These are phyloP conservation scores for Caenorhabditis sp. DNA, from an alignment of 2,888 invertebrate genomes.

Conservation along the genomic window DNA sequence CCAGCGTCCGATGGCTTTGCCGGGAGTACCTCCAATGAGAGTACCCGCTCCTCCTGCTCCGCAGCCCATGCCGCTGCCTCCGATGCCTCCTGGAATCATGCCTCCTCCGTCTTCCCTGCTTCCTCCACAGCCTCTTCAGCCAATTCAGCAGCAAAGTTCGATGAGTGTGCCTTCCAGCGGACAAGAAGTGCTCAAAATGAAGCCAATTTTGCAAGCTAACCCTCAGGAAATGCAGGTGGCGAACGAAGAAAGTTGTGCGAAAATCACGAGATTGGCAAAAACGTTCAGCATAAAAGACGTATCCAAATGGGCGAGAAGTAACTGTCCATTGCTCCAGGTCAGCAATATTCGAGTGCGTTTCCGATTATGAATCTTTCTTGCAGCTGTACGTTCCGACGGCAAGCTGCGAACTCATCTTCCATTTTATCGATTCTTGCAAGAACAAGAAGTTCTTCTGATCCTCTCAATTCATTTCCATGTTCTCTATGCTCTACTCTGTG, in stretches of 20 bases:
- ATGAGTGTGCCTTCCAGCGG: slow-evolving; percentile 10
- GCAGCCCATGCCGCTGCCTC: slow-evolving; percentile 8
- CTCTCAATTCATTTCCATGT: slow-evolving; percentile 5
- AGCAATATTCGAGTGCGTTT: not conserved
- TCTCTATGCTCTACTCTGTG: slow-evolving; percentile 31
- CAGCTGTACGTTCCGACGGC: slow-evolving; percentile 59
- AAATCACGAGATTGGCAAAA: slow-evolving; percentile 48
- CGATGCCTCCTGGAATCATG: slow-evolving; percentile 28
- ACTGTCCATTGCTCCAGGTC: slow-evolving; percentile 60
- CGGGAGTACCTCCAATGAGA: slow-evolving; percentile 15
- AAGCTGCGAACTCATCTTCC: slow-evolving; percentile 61
- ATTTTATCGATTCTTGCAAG: slow-evolving; percentile 65
- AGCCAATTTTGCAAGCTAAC: slow-evolving; percentile 48
- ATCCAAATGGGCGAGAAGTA: slow-evolving; percentile 58
- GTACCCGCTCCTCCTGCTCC: slow-evolving; percentile 1
- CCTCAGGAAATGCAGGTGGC: slow-evolving; percentile 60
- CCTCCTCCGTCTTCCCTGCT: slow-evolving; percentile 2
- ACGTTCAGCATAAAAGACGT: slow-evolving; percentile 63
- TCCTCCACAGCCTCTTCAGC: slow-evolving; percentile 31
- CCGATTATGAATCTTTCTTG: slow-evolving; percentile 1
- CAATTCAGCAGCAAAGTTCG: slow-evolving; percentile 31
- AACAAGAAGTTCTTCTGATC: slow-evolving; percentile 56
- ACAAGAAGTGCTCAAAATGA: slow-evolving; percentile 42
- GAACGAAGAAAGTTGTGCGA: slow-evolving; percentile 57
- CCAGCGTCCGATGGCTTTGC: slow-evolving; percentile 21